Evolutionary conservation across 2,797 vertebrate species (phyloP).

Genomic region (Macropodus opercularis): DNA sequence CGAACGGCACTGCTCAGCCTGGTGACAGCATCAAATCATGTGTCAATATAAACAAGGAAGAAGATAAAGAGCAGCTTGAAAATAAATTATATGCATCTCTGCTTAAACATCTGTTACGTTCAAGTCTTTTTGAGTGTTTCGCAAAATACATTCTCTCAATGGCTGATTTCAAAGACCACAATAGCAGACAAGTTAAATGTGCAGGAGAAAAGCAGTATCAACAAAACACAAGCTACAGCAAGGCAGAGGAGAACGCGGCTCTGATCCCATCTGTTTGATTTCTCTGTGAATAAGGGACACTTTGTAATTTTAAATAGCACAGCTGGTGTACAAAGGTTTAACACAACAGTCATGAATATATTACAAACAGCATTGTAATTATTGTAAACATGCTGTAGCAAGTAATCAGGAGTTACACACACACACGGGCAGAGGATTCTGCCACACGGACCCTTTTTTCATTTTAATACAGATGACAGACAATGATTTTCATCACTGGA

Average conservation of each 20-base stretch:
- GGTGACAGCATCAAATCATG: constrained; percentile 56
- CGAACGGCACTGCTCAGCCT: constrained; percentile 52
- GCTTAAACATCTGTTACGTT: constrained; percentile 71
- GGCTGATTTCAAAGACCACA: constrained; percentile 67
- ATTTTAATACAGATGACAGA: constrained; percentile 82
- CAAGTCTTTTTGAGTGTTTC: constrained; percentile 82
- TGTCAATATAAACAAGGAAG: constrained; percentile 53
- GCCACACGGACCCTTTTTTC: constrained; percentile 74
- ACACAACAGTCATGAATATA: constrained; percentile 26
- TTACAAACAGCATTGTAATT: constrained; percentile 39
- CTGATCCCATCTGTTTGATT: constrained; percentile 1
- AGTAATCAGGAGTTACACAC: constrained; percentile 25
- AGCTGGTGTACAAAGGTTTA: constrained; percentile 40
- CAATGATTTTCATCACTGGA: constrained; percentile 78
- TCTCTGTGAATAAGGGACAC: constrained; percentile 40
- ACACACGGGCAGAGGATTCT: constrained; percentile 65
- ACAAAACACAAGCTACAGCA: constrained; percentile 33
- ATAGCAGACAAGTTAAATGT: constrained; percentile 41
- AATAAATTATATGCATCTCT: constrained; percentile 81
- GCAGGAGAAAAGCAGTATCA: constrained; percentile 23
- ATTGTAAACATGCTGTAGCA: constrained; percentile 67
- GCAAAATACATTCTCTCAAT: constrained; percentile 84
- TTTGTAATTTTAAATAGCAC: constrained; percentile 57
- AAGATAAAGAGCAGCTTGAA: constrained; percentile 76
- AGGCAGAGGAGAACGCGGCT: constrained; percentile 25